Evolutionary conservation across 2,888 invertebrate genomes (phyloP), one percentile per base, ranked within the genome.

Genomic region (Drosophila stalkeri): DNA sequence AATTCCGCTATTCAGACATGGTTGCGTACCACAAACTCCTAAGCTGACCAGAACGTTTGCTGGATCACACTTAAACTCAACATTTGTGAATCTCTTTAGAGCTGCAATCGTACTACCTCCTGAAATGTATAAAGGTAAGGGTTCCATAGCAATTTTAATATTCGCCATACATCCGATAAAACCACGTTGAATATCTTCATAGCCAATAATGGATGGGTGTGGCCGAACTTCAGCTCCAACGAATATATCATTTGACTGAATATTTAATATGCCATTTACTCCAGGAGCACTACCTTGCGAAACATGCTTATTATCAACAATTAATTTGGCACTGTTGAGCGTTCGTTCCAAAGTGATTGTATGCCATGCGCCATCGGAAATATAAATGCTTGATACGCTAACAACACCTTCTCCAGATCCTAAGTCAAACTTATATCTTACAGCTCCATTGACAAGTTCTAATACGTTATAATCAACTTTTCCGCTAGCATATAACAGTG

Each of bases 111-210:
- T 94, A 84, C 94, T 95, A 31, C 94, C 94, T 1, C 95, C 95
- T 2, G 95, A 95, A 93, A 95, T 95, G 85, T 96, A 95, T 16
- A 97, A 93, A 1, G 98, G 98, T 60, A 98, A 94, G 0, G 95
- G 94, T 9, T 95, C 95, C 66, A 96, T 95, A 64, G 97, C 96
- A 57, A 99, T 95, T 68, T 95, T 94, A 37, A 98, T 95, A 88
- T 98, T 97, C 70, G 98, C 96, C 94, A 99, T 96, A 92, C 99
- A 99, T 2, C 99, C 99, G 65, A 96, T 94, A 92, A 98, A 98
- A 0, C 99, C 98, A 74, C 96, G 94, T 54, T 96, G 96, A 56
- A 98, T 95, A 93, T 97, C 96, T 86, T 96, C 95, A 72, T 95
- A 95, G 8, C 95, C 95, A 16, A 95, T 93, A 37, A 97, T 95